Base-by-base conservation (phyloP, 2,888 invertebrate genomes). In the Monopis laevigella region DNA sequence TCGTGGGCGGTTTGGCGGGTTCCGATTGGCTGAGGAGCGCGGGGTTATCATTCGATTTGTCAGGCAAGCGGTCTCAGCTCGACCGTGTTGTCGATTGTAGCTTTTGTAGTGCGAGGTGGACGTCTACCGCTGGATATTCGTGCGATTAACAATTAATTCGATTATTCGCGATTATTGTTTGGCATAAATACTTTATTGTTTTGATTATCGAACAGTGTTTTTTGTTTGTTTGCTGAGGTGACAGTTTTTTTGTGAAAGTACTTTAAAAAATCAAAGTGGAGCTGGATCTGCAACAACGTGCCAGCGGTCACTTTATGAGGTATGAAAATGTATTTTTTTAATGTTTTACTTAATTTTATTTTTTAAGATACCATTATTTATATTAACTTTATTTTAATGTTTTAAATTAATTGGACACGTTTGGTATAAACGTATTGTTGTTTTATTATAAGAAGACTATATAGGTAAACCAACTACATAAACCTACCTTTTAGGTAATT, bases 301-400 rank as follows among this genome's bases (percentile, higher is more conserved):
- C 88, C 82, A 84, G 84, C 81, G 88, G 88, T 78, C 88, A 88
- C 84, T 88, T 88, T 62, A 86, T 88, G 82, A 88, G 88, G 89
- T 78, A 68, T 14, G 16, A 11, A 29, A 6, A 12, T 8, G n/a
- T n/a, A n/a, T 32, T 32, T 32, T n/a, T 32, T 32, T n/a, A n/a
- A n/a, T n/a, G n/a, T n/a, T 10, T n/a, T 32, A 32, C 6, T 24
- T 24, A 10, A 24, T 24, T 24, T 24, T 24, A 7, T 24, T 7
- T 24, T 24, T 24, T 24, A 24, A n/a, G n/a, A n/a, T 10, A 24
- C 10, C 6, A 7, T 24, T 24, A 7, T 24, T 24, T 24, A 24
- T 24, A 24, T 24, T 24, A 24, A n/a, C n/a, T n/a, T n/a, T n/a
- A n/a, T n/a, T n/a, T n/a, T n/a, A n/a, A n/a, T n/a, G n/a, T n/a